Base-by-base conservation (phyloP, 2,797 vertebrate species). In the Toxotes lorentzi region DNA sequence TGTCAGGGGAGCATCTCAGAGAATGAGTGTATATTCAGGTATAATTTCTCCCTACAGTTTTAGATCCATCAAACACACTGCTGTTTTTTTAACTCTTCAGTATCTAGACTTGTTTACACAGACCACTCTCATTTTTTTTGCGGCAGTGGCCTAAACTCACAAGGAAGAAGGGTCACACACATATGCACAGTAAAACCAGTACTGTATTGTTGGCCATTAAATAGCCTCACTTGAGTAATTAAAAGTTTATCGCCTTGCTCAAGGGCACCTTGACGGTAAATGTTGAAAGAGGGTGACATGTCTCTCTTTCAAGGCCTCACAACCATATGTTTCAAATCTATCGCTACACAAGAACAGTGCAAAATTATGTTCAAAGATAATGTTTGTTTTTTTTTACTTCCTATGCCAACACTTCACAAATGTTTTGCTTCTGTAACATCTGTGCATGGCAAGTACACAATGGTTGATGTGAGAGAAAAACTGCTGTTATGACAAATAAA, bases 171-270 rank as follows among this genome's bases (percentile, higher is more conserved):
- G 69, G 53, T 69, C 58, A 51, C 64, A 71, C 73, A 45, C 45
- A 32, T 50, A 60, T 27, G 62, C 53, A 83, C 51, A 80, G 56
- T 72, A 77, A 86, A 89, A 75, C 0, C 58, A 56, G 66, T 30
- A 45, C 45, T 68, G 24, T 56, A 70, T 53, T 69, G 27, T 7
- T 14, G 30, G 73, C 60, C 60, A 60, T 88, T 79, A 84, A 86
- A 87, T 57, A 17, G 62, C 65, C 27, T 73, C 75, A 83, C 35
- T 23, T 54, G 56, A 78, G 59, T 69, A 70, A 89, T 88, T 79
- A 83, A 73, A 85, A 54, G 58, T 89, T 76, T 71, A 91, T 66
- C 59, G 70, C 78, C 30, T 83, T 80, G 83, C 79, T 84, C 66
- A 89, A 86, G 71, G 84, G 82, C 86, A 86, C 74, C 67, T 75